A percentile compares a stretch with the other conserved stretches of the same genome.
Conservation (phyloP, 2,888 invertebrate species). For the Liopterus haemorrhoidalis region DNA sequence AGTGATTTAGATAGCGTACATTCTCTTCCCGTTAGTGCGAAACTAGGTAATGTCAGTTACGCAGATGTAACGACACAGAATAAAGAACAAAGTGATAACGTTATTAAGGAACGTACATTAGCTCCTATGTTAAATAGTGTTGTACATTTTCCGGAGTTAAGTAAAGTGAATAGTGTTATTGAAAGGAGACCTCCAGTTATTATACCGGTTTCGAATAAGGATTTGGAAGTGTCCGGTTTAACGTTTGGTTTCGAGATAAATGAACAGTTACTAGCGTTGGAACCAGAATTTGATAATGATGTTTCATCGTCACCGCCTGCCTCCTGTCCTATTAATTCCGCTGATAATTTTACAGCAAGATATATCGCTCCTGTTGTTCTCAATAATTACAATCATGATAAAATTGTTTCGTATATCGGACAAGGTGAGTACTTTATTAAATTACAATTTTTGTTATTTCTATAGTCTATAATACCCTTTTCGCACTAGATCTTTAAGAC, state of each 20-base stretch:
- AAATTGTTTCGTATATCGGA: slow-evolving; percentile 58
- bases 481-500: too few relatives aligned
- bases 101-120: too few relatives aligned
- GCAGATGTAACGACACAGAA: too few relatives aligned
- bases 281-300: slow-evolving; percentile 33
- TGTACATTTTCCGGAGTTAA: too few relatives aligned
- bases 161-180: slow-evolving; percentile 6
- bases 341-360: slow-evolving; percentile 46
- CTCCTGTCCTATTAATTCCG: slow-evolving; percentile 22
- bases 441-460: slow-evolving; percentile 1
- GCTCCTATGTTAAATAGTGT: too few relatives aligned
- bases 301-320: not conserved
- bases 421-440: slow-evolving; percentile 49
- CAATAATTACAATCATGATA: slow-evolving; percentile 52
- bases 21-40: slow-evolving; percentile 53
- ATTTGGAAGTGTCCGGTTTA: slow-evolving; percentile 63
- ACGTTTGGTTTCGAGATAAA: slow-evolving; percentile 78
- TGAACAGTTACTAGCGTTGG: slow-evolving; percentile 59
- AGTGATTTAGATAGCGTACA: slow-evolving; percentile 80
- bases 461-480: too few relatives aligned
- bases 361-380: slow-evolving; percentile 45
- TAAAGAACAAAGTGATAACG: too few relatives aligned
- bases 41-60: slow-evolving; percentile 9
- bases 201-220: slow-evolving; percentile 39
- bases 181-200: slow-evolving; percentile 20